Percentiles rank a stretch among this genome's conserved stretches.
phyloP scores from a whole-genome alignment of 2,888 invertebrate genomes.

The Apamea anceps region DNA sequence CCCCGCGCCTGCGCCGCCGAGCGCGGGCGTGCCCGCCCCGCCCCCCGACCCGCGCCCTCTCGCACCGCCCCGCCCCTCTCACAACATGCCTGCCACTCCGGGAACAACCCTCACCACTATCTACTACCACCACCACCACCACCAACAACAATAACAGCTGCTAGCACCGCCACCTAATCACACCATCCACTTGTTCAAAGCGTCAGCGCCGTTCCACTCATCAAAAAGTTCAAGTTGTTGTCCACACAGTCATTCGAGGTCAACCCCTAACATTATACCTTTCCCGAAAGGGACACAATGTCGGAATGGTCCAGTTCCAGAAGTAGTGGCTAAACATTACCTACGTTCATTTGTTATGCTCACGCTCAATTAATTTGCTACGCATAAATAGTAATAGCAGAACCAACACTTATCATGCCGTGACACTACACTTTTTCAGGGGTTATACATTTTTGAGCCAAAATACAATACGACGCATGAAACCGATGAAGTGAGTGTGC shows the following conservation, averaged over 20 bases:
- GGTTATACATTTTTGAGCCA: conserved; percentile 2
- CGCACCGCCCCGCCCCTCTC: conserved; percentile 64
- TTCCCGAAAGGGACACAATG: not conserved
- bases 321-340: not conserved
- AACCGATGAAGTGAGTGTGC: conserved; percentile 4
- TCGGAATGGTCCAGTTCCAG: not conserved
- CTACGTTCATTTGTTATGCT: not conserved
- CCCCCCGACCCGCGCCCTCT: conserved; percentile 64
- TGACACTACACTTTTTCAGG: conserved; percentile 16
- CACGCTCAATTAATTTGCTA: not conserved
- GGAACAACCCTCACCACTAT: conserved; percentile 62
- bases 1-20: conserved; percentile 68
- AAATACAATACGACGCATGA: conserved; percentile 1
- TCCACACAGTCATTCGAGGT: not conserved
- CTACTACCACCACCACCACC: conserved; percentile 27
- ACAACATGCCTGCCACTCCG: conserved; percentile 63
- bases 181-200: not conserved
- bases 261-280: not conserved
- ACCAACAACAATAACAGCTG: conserved; percentile 11
- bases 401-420: not conserved
- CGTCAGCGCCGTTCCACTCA: not conserved
- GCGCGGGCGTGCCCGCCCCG: conserved; percentile 68
- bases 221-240: not conserved
- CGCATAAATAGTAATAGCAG: not conserved
- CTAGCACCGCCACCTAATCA: not conserved